Evolutionary conservation across 2,888 invertebrate species (phyloP).

Genomic region (Chydorus sphaericus): DNA sequence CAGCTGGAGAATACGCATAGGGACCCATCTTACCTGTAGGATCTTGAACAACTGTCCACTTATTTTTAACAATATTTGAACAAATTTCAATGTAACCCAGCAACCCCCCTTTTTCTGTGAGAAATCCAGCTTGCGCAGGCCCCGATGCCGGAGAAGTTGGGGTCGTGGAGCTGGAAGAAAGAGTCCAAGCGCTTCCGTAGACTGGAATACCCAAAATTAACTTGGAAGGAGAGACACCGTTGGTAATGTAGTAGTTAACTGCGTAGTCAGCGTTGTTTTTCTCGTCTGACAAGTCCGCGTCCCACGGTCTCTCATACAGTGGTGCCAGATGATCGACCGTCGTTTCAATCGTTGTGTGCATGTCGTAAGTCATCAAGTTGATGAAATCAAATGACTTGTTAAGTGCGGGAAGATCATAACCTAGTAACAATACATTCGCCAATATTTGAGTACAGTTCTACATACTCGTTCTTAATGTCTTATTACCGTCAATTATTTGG

Average conservation of each 20-base stretch:
- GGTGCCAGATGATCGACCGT: slow-evolving; percentile 8
- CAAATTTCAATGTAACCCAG: slow-evolving; percentile 14
- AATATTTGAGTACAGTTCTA: background rate
- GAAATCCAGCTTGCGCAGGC: slow-evolving; percentile 5
- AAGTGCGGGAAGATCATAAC: slow-evolving; percentile 3
- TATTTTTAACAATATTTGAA: background rate
- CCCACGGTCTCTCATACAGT: slow-evolving; percentile 8
- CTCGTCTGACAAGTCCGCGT: background rate
- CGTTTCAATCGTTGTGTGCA: slow-evolving; percentile 4
- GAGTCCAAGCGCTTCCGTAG: slow-evolving; percentile 14
- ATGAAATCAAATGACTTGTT: slow-evolving; percentile 8
- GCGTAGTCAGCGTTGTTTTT: slow-evolving; percentile 5
- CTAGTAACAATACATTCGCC: background rate
- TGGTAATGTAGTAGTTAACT: slow-evolving; percentile 6
- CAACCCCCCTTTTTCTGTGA: slow-evolving; percentile 8
- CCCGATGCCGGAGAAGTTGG: slow-evolving; percentile 12
- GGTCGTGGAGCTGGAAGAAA: background rate
- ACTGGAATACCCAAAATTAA: slow-evolving; percentile 15
- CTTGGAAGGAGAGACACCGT: slow-evolving; percentile 14
- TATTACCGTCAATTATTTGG: background rate
- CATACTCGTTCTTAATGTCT: background rate
- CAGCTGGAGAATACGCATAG: slow-evolving; percentile 6
- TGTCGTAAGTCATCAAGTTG: slow-evolving; percentile 7
- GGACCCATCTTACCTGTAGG: slow-evolving; percentile 2
- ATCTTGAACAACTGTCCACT: background rate